Conservation (phyloP, 1,140 invertebrate genomes). For the Zaprionus inermis region DNA sequence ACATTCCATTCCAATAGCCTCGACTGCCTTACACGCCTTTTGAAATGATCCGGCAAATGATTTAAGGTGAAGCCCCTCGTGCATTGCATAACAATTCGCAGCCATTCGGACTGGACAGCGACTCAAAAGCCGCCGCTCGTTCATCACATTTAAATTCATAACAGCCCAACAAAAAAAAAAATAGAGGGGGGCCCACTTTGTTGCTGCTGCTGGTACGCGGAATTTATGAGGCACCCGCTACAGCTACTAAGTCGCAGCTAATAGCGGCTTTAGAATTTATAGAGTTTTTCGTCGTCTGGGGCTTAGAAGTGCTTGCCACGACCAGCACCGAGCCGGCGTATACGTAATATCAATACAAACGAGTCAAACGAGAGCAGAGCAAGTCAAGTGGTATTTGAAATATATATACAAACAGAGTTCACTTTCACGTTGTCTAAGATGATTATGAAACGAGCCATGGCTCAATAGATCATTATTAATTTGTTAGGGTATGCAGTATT, state of each 20-base stretch:
- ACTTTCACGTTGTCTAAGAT: not conserved
- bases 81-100: slow-evolving; percentile 57
- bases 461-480: slow-evolving; percentile 14
- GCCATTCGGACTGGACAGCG: slow-evolving; percentile 47
- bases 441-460: slow-evolving; percentile 4
- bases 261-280: slow-evolving; percentile 81
- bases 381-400: not conserved
- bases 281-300: slow-evolving; percentile 55
- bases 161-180: slow-evolving; percentile 33
- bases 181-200: slow-evolving; percentile 37
- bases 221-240: slow-evolving; percentile 48
- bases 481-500: slow-evolving; percentile 32
- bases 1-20: slow-evolving; percentile 11
- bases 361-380: not conserved
- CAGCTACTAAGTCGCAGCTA: slow-evolving; percentile 70
- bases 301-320: slow-evolving; percentile 62
- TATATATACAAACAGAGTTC: not conserved
- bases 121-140: slow-evolving; percentile 40
- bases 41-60: slow-evolving; percentile 56
- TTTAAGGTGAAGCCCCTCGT: slow-evolving; percentile 53
- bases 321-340: slow-evolving; percentile 31
- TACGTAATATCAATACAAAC: slow-evolving; percentile 59
- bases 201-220: slow-evolving; percentile 34
- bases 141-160: slow-evolving; percentile 79
- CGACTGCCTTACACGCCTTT: slow-evolving; percentile 14